These are phyloP conservation scores for Malurus alboscapulatus DNA, from an alignment of 2,113 vertebrate species.

Conservation along the genomic window DNA sequence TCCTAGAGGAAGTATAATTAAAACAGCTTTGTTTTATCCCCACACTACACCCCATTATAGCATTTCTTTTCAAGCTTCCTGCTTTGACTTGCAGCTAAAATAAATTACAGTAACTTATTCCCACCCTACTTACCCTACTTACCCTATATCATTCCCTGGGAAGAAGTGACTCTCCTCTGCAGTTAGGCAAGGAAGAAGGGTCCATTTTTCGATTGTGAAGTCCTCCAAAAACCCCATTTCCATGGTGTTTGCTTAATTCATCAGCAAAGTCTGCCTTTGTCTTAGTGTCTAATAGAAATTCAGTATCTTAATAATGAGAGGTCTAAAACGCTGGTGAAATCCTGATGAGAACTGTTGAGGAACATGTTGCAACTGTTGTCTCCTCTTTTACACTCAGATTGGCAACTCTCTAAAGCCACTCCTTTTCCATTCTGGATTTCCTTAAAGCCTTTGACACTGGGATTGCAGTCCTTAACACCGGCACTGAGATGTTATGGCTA, in stretches of 20 bases:
- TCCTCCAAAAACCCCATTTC: fast-evolving
- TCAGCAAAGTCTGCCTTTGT: background rate
- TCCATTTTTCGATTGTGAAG: background rate
- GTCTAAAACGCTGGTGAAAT: background rate
- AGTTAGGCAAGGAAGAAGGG: background rate
- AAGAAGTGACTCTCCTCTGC: background rate
- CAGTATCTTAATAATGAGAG: fast-evolving
- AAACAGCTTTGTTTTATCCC: background rate
- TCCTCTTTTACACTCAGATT: background rate
- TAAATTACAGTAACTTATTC: background rate
- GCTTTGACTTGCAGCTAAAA: background rate
- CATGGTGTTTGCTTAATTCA: background rate
- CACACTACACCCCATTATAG: fast-evolving
- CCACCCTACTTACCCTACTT: background rate
- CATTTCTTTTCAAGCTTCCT: background rate
- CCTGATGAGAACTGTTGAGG: background rate
- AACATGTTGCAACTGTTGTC: background rate
- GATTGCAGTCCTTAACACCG: background rate
- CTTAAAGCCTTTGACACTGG: background rate
- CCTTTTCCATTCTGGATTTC: background rate
- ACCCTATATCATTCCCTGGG: background rate
- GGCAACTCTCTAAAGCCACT: background rate
- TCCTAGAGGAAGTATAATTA: background rate
- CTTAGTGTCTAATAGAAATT: background rate
- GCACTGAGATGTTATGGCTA: background rate